Evolutionary conservation across 2,113 vertebrate genomes (phyloP).

Genomic region (Chroicocephalus ridibundus): DNA sequence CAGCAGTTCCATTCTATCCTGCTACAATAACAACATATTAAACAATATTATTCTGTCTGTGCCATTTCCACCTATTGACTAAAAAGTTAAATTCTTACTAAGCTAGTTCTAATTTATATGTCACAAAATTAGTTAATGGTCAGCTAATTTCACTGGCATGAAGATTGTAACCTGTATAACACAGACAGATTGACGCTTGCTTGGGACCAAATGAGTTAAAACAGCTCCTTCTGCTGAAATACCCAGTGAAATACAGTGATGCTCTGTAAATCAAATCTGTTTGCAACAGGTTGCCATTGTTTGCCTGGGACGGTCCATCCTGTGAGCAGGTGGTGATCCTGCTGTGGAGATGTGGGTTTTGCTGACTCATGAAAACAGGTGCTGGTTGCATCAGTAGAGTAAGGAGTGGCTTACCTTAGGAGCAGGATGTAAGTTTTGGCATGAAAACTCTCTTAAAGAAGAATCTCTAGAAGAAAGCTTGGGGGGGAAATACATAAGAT

Average conservation of each 20-base stretch:
- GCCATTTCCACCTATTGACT: neutral
- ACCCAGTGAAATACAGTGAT: neutral
- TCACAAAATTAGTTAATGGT: neutral
- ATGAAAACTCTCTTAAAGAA: neutral
- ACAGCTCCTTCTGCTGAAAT: neutral
- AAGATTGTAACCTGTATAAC: neutral
- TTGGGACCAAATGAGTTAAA: neutral
- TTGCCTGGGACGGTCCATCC: neutral
- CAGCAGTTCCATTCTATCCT: neutral
- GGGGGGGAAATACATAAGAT: neutral
- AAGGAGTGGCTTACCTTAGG: constrained; percentile 6
- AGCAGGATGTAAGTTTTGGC: neutral
- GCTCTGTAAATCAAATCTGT: neutral
- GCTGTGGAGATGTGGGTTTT: neutral
- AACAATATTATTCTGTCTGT: neutral
- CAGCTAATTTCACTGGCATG: neutral
- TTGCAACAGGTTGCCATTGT: neutral
- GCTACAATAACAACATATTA: neutral
- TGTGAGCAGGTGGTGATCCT: neutral
- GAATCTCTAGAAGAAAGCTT: neutral
- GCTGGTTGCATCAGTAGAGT: neutral
- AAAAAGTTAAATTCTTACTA: neutral
- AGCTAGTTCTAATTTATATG: neutral
- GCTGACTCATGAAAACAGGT: neutral
- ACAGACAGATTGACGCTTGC: neutral